phyloP scores from a whole-genome alignment of 2,888 invertebrate genomes.

The Limnephilus lunatus region DNA sequence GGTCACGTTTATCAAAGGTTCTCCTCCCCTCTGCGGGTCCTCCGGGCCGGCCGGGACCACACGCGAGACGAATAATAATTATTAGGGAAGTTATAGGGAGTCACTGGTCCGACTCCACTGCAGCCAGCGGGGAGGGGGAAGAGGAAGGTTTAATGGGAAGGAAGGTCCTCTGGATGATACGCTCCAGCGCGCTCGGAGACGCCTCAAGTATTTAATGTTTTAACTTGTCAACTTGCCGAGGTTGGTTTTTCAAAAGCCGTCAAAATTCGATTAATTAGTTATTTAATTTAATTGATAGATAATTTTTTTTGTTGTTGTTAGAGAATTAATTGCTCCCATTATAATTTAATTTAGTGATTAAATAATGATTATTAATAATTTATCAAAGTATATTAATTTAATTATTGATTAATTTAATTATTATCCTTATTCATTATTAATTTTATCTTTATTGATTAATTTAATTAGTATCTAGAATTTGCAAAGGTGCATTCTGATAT shows the following conservation, averaged over 20 bases:
- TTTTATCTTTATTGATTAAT: too few relatives aligned
- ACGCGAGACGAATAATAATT: constrained; percentile 46
- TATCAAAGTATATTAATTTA: too few relatives aligned
- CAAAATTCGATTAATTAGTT: background rate
- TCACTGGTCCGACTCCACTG: background rate
- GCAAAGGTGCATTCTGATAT: too few relatives aligned
- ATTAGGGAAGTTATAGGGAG: constrained; percentile 4
- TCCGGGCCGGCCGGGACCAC: constrained; percentile 24
- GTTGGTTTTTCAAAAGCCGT: background rate
- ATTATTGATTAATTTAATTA: too few relatives aligned
- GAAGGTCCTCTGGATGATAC: constrained; percentile 14
- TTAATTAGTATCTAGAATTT: too few relatives aligned
- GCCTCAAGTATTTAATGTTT: constrained; percentile 34
- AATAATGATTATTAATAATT: too few relatives aligned
- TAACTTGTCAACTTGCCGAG: constrained; percentile 32
- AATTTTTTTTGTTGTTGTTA: too few relatives aligned
- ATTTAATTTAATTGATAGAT: too few relatives aligned
- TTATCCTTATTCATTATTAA: too few relatives aligned
- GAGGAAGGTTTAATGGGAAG: background rate
- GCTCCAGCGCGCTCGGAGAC: constrained; percentile 25
- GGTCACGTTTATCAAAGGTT: constrained; percentile 31
- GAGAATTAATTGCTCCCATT: too few relatives aligned
- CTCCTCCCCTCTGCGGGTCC: constrained; percentile 4
- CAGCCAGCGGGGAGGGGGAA: background rate
- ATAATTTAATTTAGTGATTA: too few relatives aligned